These are phyloP conservation scores for Marcusenius ussheri DNA, from an alignment of 2,113 vertebrate genomes.

Conservation along the genomic window DNA sequence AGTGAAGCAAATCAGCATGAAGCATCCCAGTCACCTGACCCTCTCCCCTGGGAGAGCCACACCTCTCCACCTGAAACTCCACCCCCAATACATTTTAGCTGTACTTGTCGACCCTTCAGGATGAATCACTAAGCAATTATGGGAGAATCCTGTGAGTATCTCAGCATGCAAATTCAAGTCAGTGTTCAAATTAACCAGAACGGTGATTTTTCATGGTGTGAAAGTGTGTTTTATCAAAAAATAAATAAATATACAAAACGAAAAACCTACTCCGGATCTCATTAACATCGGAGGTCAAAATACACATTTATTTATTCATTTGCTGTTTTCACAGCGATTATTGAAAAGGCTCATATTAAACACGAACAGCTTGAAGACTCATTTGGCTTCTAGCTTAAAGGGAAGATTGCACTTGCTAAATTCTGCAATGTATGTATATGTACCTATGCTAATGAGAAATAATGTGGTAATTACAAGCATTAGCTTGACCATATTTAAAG, in stretches of 20 bases:
- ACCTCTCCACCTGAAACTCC: background rate
- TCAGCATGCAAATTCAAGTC: background rate
- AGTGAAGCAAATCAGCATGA: background rate
- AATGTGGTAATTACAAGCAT: slow-evolving; percentile 14
- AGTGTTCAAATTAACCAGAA: background rate
- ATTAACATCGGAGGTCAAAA: slow-evolving; percentile 10
- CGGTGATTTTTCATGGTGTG: background rate
- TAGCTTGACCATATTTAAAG: slow-evolving; percentile 12
- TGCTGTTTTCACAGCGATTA: background rate
- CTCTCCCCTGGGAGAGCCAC: background rate
- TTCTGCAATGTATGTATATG: background rate
- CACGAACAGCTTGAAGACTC: slow-evolving; percentile 1
- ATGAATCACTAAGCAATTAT: background rate
- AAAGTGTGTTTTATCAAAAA: background rate
- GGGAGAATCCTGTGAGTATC: background rate
- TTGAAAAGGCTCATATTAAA: slow-evolving; percentile 3
- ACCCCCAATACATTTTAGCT: background rate
- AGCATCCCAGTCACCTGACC: background rate
- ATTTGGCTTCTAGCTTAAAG: background rate
- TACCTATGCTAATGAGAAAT: slow-evolving; percentile 11
- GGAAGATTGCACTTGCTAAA: background rate
- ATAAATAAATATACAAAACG: background rate
- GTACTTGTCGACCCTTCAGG: background rate
- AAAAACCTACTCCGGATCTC: background rate
- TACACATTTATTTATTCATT: slow-evolving; percentile 1